These are phyloP conservation scores for Phortica magna DNA, from an alignment of 2,888 invertebrate species.

Conservation along the genomic window DNA sequence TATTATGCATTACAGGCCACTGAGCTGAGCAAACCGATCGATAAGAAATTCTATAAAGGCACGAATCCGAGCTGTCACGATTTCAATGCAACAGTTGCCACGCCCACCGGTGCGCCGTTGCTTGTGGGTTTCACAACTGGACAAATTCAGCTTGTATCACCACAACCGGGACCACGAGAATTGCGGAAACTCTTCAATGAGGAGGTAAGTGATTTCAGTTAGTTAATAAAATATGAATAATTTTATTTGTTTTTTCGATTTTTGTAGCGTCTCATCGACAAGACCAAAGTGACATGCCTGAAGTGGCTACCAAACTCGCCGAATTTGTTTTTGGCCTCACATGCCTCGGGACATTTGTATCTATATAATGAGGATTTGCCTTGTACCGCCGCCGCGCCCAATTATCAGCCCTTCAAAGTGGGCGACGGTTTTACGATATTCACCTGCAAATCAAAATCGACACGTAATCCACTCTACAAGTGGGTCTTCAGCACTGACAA, in stretches of 20 bases:
- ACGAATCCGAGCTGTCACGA: conserved; percentile 99
- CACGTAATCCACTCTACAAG: conserved; percentile 95
- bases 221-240: conserved; percentile 1
- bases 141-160: conserved; percentile 98
- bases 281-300: conserved; percentile 90
- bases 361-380: conserved; percentile 97
- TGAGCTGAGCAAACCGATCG: conserved; percentile 97
- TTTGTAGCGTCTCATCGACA: conserved; percentile 77
- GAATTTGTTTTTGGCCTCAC: conserved; percentile 95
- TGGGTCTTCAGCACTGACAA: conserved; percentile 91
- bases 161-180: conserved; percentile 98
- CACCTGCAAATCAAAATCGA: conserved; percentile 97
- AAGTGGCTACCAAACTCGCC: conserved; percentile 98
- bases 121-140: conserved; percentile 99
- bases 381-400: conserved; percentile 93
- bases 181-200: conserved; percentile 98
- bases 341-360: conserved; percentile 97
- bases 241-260: not conserved
- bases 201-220: conserved; percentile 83
- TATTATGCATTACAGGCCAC: conserved; percentile 83
- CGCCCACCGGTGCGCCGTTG: conserved; percentile 90
- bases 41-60: conserved; percentile 99
- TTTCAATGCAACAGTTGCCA: conserved; percentile 92
- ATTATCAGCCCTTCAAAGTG: conserved; percentile 96
- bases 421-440: conserved; percentile 96